phyloP scores from a whole-genome alignment of 1,140 invertebrate species.

The Zaprionus ghesquierei region DNA sequence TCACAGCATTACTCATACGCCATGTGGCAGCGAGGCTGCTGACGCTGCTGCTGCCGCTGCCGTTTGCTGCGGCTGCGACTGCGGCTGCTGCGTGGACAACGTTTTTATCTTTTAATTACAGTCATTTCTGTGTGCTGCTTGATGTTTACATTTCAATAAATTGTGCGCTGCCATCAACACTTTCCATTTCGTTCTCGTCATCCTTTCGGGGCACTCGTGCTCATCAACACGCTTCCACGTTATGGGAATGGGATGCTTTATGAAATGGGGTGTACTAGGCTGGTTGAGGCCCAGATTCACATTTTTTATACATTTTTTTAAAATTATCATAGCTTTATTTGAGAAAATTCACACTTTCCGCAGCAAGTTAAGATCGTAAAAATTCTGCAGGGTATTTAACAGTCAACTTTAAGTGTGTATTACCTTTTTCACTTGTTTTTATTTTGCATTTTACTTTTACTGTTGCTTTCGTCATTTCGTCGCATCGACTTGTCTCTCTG shows the following conservation, averaged over 20 bases:
- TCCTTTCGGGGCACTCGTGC: conserved; percentile 43
- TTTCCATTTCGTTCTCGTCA: conserved; percentile 11
- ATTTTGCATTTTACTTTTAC: background rate
- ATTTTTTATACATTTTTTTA: too few relatives aligned
- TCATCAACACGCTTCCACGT: conserved; percentile 65
- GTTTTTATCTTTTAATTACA: conserved; percentile 73
- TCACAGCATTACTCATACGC: conserved; percentile 50
- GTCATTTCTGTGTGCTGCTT: conserved; percentile 50
- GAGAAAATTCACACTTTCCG: too few relatives aligned
- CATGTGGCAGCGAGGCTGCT: too few relatives aligned
- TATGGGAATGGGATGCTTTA: too few relatives aligned
- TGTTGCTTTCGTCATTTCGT: background rate
- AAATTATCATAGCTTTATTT: background rate
- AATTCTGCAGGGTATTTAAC: background rate
- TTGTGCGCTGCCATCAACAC: conserved; percentile 57
- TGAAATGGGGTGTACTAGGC: background rate
- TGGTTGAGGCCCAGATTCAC: too few relatives aligned
- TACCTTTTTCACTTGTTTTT: background rate
- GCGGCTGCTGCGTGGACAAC: conserved; percentile 19
- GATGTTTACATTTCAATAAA: conserved; percentile 80
- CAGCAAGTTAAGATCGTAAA: too few relatives aligned
- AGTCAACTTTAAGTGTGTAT: background rate
- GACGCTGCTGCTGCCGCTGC: background rate
- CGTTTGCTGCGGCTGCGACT: background rate
- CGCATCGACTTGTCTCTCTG: background rate